phyloP scores from a whole-genome alignment of 1,140 invertebrate species.

The Meloidogyne chitwoodi region DNA sequence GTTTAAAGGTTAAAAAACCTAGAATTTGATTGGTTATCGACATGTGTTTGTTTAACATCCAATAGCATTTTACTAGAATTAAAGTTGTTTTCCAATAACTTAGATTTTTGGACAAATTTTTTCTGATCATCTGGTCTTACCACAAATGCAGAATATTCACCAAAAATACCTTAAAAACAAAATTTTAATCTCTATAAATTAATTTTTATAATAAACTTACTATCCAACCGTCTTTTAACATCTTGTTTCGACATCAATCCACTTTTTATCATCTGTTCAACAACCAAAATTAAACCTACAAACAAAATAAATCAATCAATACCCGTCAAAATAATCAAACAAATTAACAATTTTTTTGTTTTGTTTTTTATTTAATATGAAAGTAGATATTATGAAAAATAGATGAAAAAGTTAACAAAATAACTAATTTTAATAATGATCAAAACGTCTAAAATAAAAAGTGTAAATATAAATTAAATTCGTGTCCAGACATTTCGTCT shows the following conservation, averaged over 20 bases:
- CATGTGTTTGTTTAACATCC: neutral
- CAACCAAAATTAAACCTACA: neutral
- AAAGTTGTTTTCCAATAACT: neutral
- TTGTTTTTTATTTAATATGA: neutral
- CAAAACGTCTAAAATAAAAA: too few relatives aligned
- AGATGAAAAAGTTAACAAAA: neutral
- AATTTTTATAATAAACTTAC: neutral
- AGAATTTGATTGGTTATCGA: neutral
- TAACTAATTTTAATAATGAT: neutral
- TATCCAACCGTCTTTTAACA: constrained; percentile 20
- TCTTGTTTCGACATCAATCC: constrained; percentile 8
- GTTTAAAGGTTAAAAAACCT: neutral
- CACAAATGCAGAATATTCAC: constrained; percentile 2
- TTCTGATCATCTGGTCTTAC: constrained; percentile 6
- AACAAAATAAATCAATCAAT: constrained; percentile 6
- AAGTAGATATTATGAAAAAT: neutral
- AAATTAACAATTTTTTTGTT: neutral
- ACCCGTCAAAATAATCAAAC: neutral
- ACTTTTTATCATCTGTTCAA: constrained; percentile 7
- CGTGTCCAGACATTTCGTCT: too few relatives aligned
- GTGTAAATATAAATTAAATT: too few relatives aligned
- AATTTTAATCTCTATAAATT: neutral
- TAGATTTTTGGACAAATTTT: neutral
- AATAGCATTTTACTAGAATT: neutral
- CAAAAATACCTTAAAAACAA: neutral